Evolutionary conservation across 2,113 vertebrate genomes (phyloP), one percentile per base, ranked within the genome.

Genomic region (Odontesthes bonariensis): DNA sequence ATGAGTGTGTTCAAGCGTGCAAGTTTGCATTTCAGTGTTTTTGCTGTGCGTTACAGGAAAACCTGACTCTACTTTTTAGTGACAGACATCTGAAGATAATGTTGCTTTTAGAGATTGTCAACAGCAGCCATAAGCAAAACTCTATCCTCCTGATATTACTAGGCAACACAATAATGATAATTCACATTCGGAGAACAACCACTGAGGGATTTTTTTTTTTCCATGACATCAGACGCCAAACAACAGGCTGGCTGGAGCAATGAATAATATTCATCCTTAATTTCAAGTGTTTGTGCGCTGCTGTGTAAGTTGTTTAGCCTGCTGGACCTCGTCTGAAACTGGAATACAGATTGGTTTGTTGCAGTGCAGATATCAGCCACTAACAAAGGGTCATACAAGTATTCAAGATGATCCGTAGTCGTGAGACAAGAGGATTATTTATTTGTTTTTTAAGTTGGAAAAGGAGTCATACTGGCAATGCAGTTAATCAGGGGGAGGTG

Each of bases 201-300:
- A 46, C 47, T 22, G 17, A 35, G 22, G 60, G 66, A 74, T 32
- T 7, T 38, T 27, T 27, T 27, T 27, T 53, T 79, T 66, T 82
- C 14, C 0, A 35, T 67, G 66, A 82, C 44, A 74, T 54, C 16
- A 64, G 57, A 73, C 53, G 65, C 79, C 73, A 88, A 85, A 89
- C 57, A 83, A 73, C 66, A 73, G 75, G 42, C 68, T 59, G 40
- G 40, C 75, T 72, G 19, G 1, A 54, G 69, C 56, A 74, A 64
- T 82, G 87, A 84, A 88, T 84, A 64, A 58, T 42, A 83, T 69
- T 75, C 63, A 82, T 82, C 71, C 53, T 55, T 56, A 69, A 75
- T 84, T 59, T 86, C 33, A 58, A 77, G 67, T 83, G 80, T 90
- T 89, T 90, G 75, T 87, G 86, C 52, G 59, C 44, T 61, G 31